These are phyloP conservation scores for Argentina silus DNA, from an alignment of 2,797 vertebrate species.

Conservation along the genomic window DNA sequence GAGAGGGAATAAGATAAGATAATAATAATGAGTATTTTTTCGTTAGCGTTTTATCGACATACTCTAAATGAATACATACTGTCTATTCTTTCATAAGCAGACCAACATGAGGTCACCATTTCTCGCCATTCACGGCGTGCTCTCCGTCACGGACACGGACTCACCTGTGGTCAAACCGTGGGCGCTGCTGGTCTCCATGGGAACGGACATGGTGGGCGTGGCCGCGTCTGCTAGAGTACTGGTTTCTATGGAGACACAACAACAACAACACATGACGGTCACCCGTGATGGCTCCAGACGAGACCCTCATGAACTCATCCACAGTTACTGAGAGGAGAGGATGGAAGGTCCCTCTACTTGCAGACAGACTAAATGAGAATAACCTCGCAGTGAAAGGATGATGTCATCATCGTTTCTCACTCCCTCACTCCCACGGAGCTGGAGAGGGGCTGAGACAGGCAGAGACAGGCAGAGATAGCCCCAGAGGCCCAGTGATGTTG, in stretches of 20 bases:
- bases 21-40: not conserved
- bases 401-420: not conserved
- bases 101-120: too few species aligned
- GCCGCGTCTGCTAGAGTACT: slow-evolving; percentile 84
- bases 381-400: not conserved
- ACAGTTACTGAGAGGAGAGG: too few species aligned
- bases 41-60: too few species aligned
- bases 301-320: too few species aligned
- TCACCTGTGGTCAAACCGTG: slow-evolving; percentile 71
- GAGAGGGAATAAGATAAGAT: not conserved
- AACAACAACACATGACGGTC: not conserved
- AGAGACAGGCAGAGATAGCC: slow-evolving; percentile 43
- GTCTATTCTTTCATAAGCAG: too few species aligned
- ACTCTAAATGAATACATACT: too few species aligned
- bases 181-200: slow-evolving; percentile 74
- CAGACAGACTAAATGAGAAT: slow-evolving; percentile 25
- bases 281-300: not conserved
- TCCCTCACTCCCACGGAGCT: slow-evolving; percentile 1
- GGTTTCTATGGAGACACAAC: slow-evolving; percentile 75
- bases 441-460: slow-evolving; percentile 26
- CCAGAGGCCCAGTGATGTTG: slow-evolving; percentile 43
- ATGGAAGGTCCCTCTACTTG: slow-evolving; percentile 42
- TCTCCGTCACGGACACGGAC: not conserved
- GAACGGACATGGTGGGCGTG: slow-evolving; percentile 80
- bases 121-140: not conserved